Percentiles rank a stretch among this genome's conserved stretches.
phyloP scores from a whole-genome alignment of 2,888 invertebrate genomes.

The Escarpia spicata region DNA sequence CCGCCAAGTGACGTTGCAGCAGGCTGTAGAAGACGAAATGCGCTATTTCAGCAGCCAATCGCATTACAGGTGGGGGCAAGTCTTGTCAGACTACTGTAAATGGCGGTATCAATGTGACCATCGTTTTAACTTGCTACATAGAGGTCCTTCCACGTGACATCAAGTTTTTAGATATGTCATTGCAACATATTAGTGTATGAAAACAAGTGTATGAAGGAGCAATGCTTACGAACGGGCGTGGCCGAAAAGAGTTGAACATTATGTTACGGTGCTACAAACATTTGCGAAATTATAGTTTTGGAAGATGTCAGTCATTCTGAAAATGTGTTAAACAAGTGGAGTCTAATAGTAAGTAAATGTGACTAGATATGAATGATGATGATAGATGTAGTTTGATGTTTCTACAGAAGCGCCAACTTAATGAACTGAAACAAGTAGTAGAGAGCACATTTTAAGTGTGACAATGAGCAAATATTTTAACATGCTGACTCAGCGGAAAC shows the following conservation, averaged over 20 bases:
- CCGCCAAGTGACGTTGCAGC: slow-evolving; percentile 27
- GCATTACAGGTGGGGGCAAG: neutral
- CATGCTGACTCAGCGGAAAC: neutral
- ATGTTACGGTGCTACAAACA: neutral
- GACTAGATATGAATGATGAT: neutral
- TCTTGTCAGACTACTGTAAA: too few species aligned
- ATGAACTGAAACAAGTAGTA: neutral
- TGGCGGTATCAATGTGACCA: too few species aligned
- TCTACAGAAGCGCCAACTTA: neutral
- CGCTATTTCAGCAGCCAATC: slow-evolving; percentile 29
- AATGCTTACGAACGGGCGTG: too few species aligned
- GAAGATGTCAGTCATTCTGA: neutral
- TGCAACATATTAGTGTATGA: neutral
- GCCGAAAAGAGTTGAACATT: neutral
- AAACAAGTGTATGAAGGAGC: neutral
- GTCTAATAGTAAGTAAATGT: neutral
- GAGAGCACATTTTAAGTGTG: neutral
- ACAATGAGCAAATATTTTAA: neutral
- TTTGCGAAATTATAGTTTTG: neutral
- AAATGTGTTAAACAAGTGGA: too few species aligned
- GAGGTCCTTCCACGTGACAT: neutral
- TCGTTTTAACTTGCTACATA: too few species aligned
- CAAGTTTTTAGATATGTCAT: neutral
- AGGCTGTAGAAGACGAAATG: slow-evolving; percentile 30
- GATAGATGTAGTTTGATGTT: too few species aligned